These are phyloP conservation scores for Xenopus laevis DNA, from an alignment of 2,113 vertebrate genomes.

Conservation along the genomic window DNA sequence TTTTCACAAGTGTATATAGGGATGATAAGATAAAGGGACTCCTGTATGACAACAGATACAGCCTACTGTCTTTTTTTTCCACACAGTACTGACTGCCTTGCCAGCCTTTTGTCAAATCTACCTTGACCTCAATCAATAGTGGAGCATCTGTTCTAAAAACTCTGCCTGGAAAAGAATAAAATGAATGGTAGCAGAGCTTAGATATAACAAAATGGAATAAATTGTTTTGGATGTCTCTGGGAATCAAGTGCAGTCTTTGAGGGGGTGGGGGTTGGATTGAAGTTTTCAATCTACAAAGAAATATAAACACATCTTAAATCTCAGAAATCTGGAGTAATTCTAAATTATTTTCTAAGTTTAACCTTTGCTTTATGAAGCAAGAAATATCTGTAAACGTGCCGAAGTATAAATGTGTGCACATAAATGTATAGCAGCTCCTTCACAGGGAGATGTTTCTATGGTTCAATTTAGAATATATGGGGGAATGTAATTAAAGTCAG, in stretches of 20 bases:
- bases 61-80: slow-evolving; percentile 1
- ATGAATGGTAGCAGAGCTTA: slow-evolving; percentile 23
- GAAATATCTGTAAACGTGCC: slow-evolving; percentile 6
- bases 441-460: too few species aligned
- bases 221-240: neutral
- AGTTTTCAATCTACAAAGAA: neutral
- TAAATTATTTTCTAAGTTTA: neutral
- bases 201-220: slow-evolving; percentile 9
- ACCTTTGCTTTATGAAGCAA: neutral
- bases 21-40: slow-evolving; percentile 2
- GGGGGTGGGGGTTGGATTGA: neutral
- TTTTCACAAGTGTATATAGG: slow-evolving; percentile 1
- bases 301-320: neutral
- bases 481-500: too few species aligned
- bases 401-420: too few species aligned
- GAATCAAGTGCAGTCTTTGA: neutral
- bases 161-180: slow-evolving; percentile 9
- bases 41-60: neutral
- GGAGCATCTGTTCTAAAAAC: slow-evolving; percentile 7
- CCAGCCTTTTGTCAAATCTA: slow-evolving; percentile 7
- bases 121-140: slow-evolving; percentile 32
- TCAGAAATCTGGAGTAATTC: neutral
- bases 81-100: neutral
- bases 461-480: too few species aligned
- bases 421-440: too few species aligned